Evolutionary conservation across 2,797 vertebrate species (phyloP).

Genomic region (Gambelia wislizenii): DNA sequence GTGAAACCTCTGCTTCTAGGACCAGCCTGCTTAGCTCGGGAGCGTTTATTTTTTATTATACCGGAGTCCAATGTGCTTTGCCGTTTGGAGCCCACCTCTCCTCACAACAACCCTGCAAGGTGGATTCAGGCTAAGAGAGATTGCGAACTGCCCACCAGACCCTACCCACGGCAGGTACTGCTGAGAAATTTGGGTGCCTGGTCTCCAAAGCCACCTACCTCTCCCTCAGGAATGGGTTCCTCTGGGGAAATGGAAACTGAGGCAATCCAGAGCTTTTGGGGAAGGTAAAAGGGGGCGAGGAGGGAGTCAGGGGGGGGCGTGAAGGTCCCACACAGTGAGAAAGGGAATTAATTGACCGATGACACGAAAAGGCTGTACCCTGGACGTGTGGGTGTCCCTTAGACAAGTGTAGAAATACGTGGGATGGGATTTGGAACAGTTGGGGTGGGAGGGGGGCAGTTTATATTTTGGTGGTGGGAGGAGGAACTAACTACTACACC

Average conservation of each 20-base stretch:
- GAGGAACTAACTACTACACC: not conserved
- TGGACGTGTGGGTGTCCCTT: no score
- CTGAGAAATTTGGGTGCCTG: no score
- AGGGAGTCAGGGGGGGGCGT: no score
- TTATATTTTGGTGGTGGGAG: not conserved
- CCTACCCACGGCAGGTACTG: not conserved
- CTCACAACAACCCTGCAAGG: not conserved
- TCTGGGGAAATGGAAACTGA: not conserved
- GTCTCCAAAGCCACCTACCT: not conserved
- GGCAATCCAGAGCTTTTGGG: no score
- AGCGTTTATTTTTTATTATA: no score
- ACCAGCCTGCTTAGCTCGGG: not conserved
- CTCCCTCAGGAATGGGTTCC: not conserved
- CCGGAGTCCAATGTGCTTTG: not conserved
- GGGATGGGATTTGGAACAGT: not conserved
- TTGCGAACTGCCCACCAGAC: not conserved
- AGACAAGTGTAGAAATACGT: no score
- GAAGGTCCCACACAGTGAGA: no score
- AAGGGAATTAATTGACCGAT: no score
- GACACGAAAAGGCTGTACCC: no score
- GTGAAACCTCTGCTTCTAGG: not conserved
- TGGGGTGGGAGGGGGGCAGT: not conserved
- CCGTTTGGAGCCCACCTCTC: not conserved
- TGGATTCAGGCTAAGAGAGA: not conserved
- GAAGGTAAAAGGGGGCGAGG: no score